Percentiles rank a stretch among this genome's conserved stretches.
Evolutionary conservation across 1,140 invertebrate genomes (phyloP).

Genomic region (Gonioctena quinquepunctata): DNA sequence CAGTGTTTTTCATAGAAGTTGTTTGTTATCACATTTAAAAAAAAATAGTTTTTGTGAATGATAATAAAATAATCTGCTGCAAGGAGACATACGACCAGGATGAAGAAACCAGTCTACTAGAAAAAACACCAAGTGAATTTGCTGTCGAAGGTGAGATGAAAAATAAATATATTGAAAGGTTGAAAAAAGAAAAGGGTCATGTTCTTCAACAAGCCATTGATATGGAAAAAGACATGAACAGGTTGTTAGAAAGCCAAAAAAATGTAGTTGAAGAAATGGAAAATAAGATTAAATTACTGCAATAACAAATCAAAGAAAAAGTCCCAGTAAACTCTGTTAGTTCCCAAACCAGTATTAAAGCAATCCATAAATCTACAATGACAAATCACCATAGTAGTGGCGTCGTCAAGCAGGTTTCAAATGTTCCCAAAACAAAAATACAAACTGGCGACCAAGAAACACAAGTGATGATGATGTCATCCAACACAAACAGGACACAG

Average conservation of each 20-base stretch:
- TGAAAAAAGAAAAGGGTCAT: background rate
- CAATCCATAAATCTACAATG: background rate
- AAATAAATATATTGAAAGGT: background rate
- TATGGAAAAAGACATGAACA: background rate
- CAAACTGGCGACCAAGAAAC: background rate
- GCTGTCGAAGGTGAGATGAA: background rate
- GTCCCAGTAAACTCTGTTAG: no score
- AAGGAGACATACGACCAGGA: no score
- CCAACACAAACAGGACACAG: background rate
- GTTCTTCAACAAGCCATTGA: background rate
- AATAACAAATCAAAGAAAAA: no score
- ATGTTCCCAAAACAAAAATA: background rate
- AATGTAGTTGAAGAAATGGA: no score
- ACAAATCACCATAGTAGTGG: background rate
- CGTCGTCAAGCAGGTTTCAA: background rate
- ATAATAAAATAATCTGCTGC: no score
- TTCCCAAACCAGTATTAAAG: no score
- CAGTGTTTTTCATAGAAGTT: no score
- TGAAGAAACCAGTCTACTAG: background rate
- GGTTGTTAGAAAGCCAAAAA: background rate
- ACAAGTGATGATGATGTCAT: background rate
- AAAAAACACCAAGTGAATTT: no score
- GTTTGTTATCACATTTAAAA: no score
- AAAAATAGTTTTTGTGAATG: no score
- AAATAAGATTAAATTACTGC: no score